Conservation (phyloP, 1,140 invertebrate species). For the Hylaeus anthracinus region DNA sequence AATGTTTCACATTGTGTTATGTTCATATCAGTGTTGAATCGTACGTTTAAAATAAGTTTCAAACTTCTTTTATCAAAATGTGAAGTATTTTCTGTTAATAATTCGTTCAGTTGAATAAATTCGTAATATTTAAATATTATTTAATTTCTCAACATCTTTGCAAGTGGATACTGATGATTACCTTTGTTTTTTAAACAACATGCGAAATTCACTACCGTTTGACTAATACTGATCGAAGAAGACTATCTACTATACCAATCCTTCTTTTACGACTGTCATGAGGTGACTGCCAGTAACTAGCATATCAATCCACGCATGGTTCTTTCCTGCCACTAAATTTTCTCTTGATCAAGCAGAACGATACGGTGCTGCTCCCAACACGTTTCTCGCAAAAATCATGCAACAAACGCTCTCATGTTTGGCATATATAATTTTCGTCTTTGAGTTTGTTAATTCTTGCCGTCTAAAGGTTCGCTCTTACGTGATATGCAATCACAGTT, state of each 20-base stretch:
- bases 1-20: neutral
- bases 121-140: no score
- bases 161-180: neutral
- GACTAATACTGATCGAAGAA: neutral
- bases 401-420: neutral
- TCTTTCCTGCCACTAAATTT: neutral
- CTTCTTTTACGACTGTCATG: neutral
- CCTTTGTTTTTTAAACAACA: slow-evolving; percentile 21
- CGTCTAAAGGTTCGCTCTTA: no score
- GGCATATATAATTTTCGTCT: neutral
- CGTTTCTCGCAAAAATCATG: neutral
- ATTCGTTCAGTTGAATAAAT: no score
- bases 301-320: neutral
- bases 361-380: neutral
- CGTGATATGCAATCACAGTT: no score
- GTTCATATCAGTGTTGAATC: neutral
- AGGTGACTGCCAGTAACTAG: neutral
- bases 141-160: no score
- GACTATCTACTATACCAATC: neutral
- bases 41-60: neutral
- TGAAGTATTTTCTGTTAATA: neutral
- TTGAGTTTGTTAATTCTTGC: no score
- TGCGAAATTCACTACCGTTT: neutral
- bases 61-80: neutral
- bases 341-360: neutral